Evolutionary conservation across 2,888 invertebrate genomes (phyloP), one percentile per base, ranked within the genome.

Genomic region (Prosapia bicincta): DNA sequence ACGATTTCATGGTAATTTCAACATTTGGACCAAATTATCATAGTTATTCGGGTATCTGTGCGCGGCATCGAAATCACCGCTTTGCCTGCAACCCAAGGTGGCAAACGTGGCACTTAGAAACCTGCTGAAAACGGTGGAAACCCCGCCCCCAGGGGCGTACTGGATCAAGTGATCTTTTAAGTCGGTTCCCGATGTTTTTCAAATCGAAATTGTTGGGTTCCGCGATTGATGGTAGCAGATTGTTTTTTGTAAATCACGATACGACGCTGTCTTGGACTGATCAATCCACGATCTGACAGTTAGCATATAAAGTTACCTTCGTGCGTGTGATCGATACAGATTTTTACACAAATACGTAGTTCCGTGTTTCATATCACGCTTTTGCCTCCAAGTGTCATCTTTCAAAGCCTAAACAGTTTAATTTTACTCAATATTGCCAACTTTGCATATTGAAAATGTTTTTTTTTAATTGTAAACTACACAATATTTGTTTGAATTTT

Each of bases 1-100:
- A 68, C 73, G 68, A 73, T 73, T 73, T 74, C 74, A 74, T 74
- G 74, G 69, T 74, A 74, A 74, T 74, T 74, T 74, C 74, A 74
- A 74, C 74, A 74, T 74, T 74, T 74, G 74, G 74, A 69, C 69
- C 69, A 69, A 74, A 74, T 74, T 69, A 74, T 74, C 74, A 74
- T 74, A 74, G 69, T 74, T 74, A 74, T 74, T 74, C 74, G 74
- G 74, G 69, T 69, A 69, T 69, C 26, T 24, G 25, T 38, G 26
- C 68, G 20, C 30, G 43, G 43, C 23, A 68, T 68, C 68, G 68
- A 2, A 3, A 15, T 1, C n/a, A 69, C 73, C 68, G 73, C 73
- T 68, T 73, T 69, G 73, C 30, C n/a, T 20, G 3, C 54, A 54
- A 2, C 5, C 54, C 54, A 9, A 54, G 54, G 54, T 54, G 54